Evolutionary conservation across 2,888 invertebrate genomes (phyloP).

Genomic region (Exocentrus adspersus): DNA sequence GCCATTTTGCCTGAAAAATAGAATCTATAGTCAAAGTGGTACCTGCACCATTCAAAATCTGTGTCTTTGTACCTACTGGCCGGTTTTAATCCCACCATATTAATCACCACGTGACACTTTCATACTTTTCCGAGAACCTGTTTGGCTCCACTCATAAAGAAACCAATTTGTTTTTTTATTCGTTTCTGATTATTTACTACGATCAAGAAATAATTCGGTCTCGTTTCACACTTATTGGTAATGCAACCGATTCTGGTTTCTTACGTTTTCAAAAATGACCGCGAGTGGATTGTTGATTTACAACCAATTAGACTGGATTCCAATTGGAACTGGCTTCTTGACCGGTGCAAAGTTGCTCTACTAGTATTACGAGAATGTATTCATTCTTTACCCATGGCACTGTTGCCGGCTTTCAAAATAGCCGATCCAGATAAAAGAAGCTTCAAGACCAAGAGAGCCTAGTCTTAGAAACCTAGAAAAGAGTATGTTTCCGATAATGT

Average conservation of each 20-base stretch:
- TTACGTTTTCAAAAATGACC: slow-evolving; percentile 13
- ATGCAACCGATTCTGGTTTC: slow-evolving; percentile 3
- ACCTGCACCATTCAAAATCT: too few relatives aligned
- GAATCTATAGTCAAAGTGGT: too few relatives aligned
- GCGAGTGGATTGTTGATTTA: slow-evolving; percentile 21
- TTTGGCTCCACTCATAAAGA: neutral
- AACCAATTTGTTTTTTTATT: slow-evolving; percentile 11
- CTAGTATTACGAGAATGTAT: too few relatives aligned
- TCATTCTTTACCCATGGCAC: too few relatives aligned
- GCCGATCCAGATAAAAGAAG: too few relatives aligned
- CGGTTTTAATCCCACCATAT: neutral
- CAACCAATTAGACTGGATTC: slow-evolving; percentile 19
- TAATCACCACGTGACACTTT: neutral
- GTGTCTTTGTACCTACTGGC: too few relatives aligned
- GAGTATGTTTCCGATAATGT: too few relatives aligned
- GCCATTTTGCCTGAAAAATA: too few relatives aligned
- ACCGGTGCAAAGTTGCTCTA: neutral
- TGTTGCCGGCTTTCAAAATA: too few relatives aligned
- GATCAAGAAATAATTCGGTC: slow-evolving; percentile 3
- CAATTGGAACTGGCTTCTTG: neutral
- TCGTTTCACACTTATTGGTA: neutral
- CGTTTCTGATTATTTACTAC: neutral
- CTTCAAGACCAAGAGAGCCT: too few relatives aligned
- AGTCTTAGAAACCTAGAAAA: too few relatives aligned
- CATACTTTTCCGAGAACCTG: neutral